Conservation (phyloP, 2,888 invertebrate species). For the Agrilus mali region DNA sequence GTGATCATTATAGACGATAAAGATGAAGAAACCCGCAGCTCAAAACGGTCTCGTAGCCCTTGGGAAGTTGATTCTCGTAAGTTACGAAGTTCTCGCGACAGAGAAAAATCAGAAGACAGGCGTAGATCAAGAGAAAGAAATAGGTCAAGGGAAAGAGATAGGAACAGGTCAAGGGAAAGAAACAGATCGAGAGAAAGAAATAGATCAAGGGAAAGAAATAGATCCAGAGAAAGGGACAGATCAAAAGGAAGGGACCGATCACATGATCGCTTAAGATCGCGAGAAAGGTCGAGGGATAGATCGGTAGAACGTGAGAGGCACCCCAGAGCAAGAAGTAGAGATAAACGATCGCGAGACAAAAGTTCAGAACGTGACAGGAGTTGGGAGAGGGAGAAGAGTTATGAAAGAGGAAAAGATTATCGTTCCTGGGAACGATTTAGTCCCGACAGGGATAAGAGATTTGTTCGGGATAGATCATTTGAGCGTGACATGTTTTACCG, state of each 20-base stretch:
- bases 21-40: conserved; percentile 19
- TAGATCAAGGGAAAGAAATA: background rate
- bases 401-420: background rate
- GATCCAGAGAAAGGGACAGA: background rate
- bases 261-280: background rate
- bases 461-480: background rate
- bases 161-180: background rate
- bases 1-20: conserved; percentile 29
- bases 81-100: conserved; percentile 2
- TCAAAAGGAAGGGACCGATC: background rate
- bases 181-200: background rate
- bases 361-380: conserved; percentile 13
- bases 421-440: no score
- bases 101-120: background rate
- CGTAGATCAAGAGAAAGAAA: background rate
- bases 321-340: no score
- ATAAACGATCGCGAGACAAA: conserved; percentile 10
- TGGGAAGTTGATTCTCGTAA: conserved; percentile 27
- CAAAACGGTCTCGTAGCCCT: conserved; percentile 28
- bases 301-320: no score
- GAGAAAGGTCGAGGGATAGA: background rate
- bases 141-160: background rate
- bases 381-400: conserved; percentile 9
- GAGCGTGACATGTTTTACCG: conserved; percentile 10
- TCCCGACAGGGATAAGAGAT: background rate